Percentiles rank a stretch among this genome's conserved stretches.
Evolutionary conservation across 1,140 invertebrate genomes (phyloP).

Genomic region (Drosophila varians): DNA sequence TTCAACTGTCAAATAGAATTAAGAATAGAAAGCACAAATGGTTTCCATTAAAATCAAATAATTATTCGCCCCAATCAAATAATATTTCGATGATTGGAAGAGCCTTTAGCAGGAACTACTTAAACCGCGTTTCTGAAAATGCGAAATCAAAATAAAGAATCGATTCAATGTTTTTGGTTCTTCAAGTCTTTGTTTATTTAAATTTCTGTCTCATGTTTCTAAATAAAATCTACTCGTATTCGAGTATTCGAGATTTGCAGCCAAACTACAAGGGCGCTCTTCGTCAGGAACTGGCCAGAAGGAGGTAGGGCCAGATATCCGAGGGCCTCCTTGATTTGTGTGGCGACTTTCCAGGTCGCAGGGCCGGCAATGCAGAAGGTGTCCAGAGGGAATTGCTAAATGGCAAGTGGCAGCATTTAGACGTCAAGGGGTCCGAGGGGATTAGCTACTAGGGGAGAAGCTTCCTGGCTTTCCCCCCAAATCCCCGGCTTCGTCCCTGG

Average conservation of each 20-base stretch:
- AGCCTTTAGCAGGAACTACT: background rate
- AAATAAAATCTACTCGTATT: slow-evolving; percentile 9
- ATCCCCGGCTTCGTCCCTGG: slow-evolving; percentile 47
- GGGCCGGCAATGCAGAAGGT: slow-evolving; percentile 1
- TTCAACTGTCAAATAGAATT: background rate
- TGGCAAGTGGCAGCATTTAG: slow-evolving; percentile 57
- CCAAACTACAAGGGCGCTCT: slow-evolving; percentile 41
- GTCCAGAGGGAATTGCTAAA: slow-evolving; percentile 43
- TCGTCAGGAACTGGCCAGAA: slow-evolving; percentile 10
- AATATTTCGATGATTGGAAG: background rate
- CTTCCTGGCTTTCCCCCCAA: background rate
- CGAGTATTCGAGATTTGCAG: slow-evolving; percentile 19
- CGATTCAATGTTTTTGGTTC: slow-evolving; percentile 3
- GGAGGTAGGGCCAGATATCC: background rate
- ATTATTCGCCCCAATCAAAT: background rate
- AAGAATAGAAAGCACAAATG: background rate
- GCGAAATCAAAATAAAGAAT: slow-evolving; percentile 5
- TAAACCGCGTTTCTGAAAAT: background rate
- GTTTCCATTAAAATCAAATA: background rate
- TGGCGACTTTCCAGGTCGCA: slow-evolving; percentile 67
- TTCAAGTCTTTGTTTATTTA: slow-evolving; percentile 16
- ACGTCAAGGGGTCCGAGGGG: slow-evolving; percentile 47
- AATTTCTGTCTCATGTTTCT: slow-evolving; percentile 13
- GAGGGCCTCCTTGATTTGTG: background rate
- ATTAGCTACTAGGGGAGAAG: background rate